A percentile compares a stretch with the other conserved stretches of the same genome.
phyloP scores from a whole-genome alignment of 92 coral and sea anemone species.

The Pocillopora grandis region DNA sequence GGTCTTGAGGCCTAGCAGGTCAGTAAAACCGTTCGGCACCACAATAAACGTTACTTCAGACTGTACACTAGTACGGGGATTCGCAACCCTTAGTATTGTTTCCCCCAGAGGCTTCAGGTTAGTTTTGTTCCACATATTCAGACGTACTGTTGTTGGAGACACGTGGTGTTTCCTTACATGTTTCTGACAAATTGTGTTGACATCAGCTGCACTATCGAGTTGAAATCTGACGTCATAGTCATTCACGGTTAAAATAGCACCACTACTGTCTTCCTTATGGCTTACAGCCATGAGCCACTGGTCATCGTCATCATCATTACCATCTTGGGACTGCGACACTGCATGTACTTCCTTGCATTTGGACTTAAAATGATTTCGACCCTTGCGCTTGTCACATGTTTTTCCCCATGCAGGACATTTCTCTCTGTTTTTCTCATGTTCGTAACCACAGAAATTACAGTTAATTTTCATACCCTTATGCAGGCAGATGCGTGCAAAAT shows the following conservation, averaged over 20 bases:
- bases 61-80: neutral
- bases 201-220: constrained; percentile 56
- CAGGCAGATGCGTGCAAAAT: too few relatives aligned
- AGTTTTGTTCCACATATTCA: constrained; percentile 50
- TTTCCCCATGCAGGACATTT: constrained; percentile 36
- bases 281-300: constrained; percentile 50
- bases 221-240: constrained; percentile 50
- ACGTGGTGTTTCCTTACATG: constrained; percentile 30
- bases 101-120: constrained; percentile 43
- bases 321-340: constrained; percentile 43
- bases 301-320: constrained; percentile 28
- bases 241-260: constrained; percentile 43
- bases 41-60: neutral
- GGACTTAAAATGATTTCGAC: constrained; percentile 42
- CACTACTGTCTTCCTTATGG: constrained; percentile 11
- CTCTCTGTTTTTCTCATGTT: constrained; percentile 7
- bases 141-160: constrained; percentile 28
- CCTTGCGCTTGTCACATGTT: constrained; percentile 30
- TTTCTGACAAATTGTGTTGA: constrained; percentile 48
- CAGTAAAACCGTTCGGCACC: constrained; percentile 17
- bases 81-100: constrained; percentile 28
- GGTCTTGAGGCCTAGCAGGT: constrained; percentile 48
- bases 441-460: constrained; percentile 25
- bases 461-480: constrained; percentile 21
- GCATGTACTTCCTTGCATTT: constrained; percentile 44